phyloP scores from a whole-genome alignment of 2,113 vertebrate genomes.

The Melanocharis versteri region DNA sequence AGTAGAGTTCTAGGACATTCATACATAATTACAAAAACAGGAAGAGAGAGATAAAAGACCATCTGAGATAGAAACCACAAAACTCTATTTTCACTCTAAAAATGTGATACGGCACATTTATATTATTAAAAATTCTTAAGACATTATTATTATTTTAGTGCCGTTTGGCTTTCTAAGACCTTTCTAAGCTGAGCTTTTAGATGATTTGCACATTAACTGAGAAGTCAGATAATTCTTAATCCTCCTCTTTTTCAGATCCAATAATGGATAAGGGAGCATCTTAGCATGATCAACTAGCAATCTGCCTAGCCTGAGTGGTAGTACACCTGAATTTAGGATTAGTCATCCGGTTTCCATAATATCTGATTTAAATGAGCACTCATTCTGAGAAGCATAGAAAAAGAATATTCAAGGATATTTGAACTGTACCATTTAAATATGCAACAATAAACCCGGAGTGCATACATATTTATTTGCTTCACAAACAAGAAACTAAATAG shows the following conservation, averaged over 20 bases:
- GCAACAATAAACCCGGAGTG: background rate
- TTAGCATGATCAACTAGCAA: slow-evolving; percentile 89
- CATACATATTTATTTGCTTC: background rate
- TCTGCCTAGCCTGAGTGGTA: slow-evolving; percentile 84
- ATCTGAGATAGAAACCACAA: background rate
- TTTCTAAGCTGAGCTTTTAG: slow-evolving; percentile 76
- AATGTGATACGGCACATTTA: background rate
- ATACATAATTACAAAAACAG: slow-evolving; percentile 15
- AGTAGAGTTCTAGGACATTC: background rate
- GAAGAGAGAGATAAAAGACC: background rate
- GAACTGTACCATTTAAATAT: background rate
- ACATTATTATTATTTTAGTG: slow-evolving; percentile 70
- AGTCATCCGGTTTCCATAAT: slow-evolving; percentile 67
- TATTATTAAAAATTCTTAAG: slow-evolving; percentile 59
- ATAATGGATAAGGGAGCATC: slow-evolving; percentile 89
- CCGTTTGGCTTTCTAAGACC: slow-evolving; percentile 64
- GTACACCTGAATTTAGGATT: slow-evolving; percentile 83
- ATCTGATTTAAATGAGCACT: slow-evolving; percentile 68
- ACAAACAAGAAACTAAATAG: background rate
- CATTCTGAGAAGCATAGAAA: slow-evolving; percentile 12
- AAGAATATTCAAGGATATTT: slow-evolving; percentile 25
- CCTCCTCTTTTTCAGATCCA: slow-evolving; percentile 91
- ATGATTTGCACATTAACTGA: slow-evolving; percentile 94
- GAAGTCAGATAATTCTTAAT: slow-evolving; percentile 94
- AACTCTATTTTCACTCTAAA: slow-evolving; percentile 32